phyloP scores from a whole-genome alignment of 2,888 invertebrate genomes.

The Pelosia muscerda region DNA sequence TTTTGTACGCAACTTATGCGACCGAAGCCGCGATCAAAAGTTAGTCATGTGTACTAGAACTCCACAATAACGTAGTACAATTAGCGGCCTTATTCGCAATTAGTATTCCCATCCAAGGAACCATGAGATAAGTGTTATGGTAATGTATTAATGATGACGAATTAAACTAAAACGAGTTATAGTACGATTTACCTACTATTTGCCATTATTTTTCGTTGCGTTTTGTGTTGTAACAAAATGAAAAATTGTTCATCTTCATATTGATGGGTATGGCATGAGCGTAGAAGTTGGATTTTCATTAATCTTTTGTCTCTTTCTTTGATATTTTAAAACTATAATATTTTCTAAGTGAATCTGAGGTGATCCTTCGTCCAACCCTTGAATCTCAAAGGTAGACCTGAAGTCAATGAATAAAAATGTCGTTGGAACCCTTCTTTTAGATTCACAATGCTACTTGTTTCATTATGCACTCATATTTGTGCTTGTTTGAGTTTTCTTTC shows the following conservation, averaged over 20 bases:
- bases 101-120: slow-evolving; percentile 7
- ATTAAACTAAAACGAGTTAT: slow-evolving; percentile 14
- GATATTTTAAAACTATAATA: slow-evolving; percentile 8
- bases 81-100: slow-evolving; percentile 12
- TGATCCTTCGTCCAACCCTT: slow-evolving; percentile 22
- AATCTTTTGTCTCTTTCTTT: slow-evolving; percentile 8
- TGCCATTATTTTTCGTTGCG: slow-evolving; percentile 34
- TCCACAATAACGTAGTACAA: slow-evolving; percentile 15
- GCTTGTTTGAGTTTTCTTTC: slow-evolving; percentile 40
- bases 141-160: slow-evolving; percentile 35
- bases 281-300: slow-evolving; percentile 19
- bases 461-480: slow-evolving; percentile 16
- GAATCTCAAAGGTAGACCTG: slow-evolving; percentile 40
- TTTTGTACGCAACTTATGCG: neutral
- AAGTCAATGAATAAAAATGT: slow-evolving; percentile 17
- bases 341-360: slow-evolving; percentile 23
- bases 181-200: slow-evolving; percentile 22
- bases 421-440: slow-evolving; percentile 23
- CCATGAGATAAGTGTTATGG: slow-evolving; percentile 3
- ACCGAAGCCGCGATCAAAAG: neutral
- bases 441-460: slow-evolving; percentile 22
- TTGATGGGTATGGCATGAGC: slow-evolving; percentile 17
- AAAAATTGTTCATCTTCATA: slow-evolving; percentile 16
- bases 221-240: slow-evolving; percentile 24
- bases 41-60: neutral